A percentile compares a stretch with the other conserved stretches of the same genome.
Evolutionary conservation across 2,797 vertebrate genomes (phyloP).

Genomic region (Sebastes vulpes): DNA sequence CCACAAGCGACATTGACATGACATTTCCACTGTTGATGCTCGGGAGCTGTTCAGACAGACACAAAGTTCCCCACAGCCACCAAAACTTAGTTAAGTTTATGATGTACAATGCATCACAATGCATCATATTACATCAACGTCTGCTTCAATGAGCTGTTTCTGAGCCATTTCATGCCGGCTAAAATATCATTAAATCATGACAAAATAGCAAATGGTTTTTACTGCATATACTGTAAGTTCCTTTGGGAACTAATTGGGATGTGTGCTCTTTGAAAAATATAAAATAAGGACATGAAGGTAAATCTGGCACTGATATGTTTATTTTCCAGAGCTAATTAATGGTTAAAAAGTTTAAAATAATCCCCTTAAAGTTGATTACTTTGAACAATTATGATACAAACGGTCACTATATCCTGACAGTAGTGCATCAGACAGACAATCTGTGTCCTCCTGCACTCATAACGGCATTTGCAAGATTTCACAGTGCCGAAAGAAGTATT

Average conservation of each 20-base stretch:
- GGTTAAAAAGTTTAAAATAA: too few species aligned
- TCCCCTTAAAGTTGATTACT: too few species aligned
- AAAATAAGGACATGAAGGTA: neutral
- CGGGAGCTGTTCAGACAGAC: neutral
- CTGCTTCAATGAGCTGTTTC: neutral
- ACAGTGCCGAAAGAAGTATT: fast-evolving
- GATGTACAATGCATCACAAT: slow-evolving; percentile 20
- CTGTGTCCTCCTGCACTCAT: too few species aligned
- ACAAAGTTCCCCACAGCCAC: slow-evolving; percentile 16
- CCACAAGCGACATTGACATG: neutral
- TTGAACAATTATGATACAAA: too few species aligned
- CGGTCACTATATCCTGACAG: too few species aligned
- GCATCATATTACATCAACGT: slow-evolving; percentile 13
- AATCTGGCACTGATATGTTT: neutral
- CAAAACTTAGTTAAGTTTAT: slow-evolving; percentile 8
- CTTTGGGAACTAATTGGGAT: neutral
- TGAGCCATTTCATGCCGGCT: neutral
- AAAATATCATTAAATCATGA: neutral
- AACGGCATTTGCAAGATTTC: too few species aligned
- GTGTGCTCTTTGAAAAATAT: neutral
- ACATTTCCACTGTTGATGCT: slow-evolving; percentile 12
- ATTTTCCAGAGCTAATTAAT: neutral
- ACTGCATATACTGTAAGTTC: neutral
- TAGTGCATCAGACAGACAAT: too few species aligned
- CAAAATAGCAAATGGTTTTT: neutral